phyloP scores from a whole-genome alignment of 1,140 invertebrate species.

The Drosophila baimaii region DNA sequence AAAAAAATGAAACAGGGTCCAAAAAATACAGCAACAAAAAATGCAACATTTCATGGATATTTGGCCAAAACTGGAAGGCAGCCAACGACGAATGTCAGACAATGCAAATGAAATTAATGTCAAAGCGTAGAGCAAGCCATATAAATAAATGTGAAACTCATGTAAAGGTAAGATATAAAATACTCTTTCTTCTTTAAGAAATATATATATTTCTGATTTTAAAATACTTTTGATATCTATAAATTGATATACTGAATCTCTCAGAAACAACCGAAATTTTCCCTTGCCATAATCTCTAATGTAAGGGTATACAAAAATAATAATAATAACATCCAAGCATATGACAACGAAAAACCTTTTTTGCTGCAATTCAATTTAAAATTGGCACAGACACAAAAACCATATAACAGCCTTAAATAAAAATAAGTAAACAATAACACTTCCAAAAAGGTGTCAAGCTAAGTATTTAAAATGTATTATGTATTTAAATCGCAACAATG shows the following conservation, averaged over 20 bases:
- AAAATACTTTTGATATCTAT: too few species aligned
- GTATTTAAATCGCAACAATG: slow-evolving; percentile 40
- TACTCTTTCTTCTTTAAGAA: background rate
- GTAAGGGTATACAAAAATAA: background rate
- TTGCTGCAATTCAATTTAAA: slow-evolving; percentile 50
- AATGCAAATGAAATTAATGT: slow-evolving; percentile 59
- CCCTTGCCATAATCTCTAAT: too few species aligned
- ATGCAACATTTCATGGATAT: slow-evolving; percentile 35
- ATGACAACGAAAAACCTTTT: slow-evolving; percentile 60
- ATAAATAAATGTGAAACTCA: slow-evolving; percentile 20
- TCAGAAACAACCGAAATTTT: too few species aligned
- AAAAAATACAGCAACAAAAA: slow-evolving; percentile 10
- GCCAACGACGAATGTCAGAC: slow-evolving; percentile 55
- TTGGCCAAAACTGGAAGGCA: slow-evolving; percentile 57
- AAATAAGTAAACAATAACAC: slow-evolving; percentile 17
- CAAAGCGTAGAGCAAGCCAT: slow-evolving; percentile 35
- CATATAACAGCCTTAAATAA: slow-evolving; percentile 4
- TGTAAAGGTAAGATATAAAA: slow-evolving; percentile 4
- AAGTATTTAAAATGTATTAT: slow-evolving; percentile 45
- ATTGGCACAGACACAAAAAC: slow-evolving; percentile 47
- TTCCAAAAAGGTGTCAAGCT: slow-evolving; percentile 33
- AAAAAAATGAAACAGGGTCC: slow-evolving; percentile 8
- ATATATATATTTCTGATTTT: background rate
- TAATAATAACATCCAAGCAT: slow-evolving; percentile 1
- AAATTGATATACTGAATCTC: too few species aligned